Evolutionary conservation across 2,113 vertebrate species (phyloP), one percentile per base, ranked within the genome.

Genomic region (Ageneiosus marmoratus): DNA sequence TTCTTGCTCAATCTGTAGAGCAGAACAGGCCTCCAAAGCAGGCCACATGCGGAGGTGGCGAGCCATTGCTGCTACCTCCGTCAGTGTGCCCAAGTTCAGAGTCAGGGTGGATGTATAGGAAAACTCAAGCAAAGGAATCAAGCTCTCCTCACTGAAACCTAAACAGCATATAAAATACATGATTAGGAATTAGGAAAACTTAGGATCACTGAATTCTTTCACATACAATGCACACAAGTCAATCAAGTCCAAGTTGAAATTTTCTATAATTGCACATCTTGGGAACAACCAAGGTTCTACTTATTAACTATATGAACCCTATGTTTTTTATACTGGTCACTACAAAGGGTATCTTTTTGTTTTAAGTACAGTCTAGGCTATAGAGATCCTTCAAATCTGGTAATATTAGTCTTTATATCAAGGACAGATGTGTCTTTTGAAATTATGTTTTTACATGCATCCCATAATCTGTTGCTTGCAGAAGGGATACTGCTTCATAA

Each of bases 1-100:
- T 85, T 89, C 90, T 85, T 92, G 91, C 80, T 95, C 94, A 74
- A 87, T 93, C 87, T 93, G 92, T 55, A 95, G 90, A 74, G 92
- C 93, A 1, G 88, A 89, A 86, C 94, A 95, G 78, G 93, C 94
- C 65, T 95, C 94, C 83, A 95, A 90, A 3, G 94, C 94, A 6
- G 89, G 92, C 94, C 94, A 95, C 94, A 95, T 95, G 82, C 94
- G 92, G 67, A 95, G 88, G 88, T 95, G 94, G 41, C 93, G 93
- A 48, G 94, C 94, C 92, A 95, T 92, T 65, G 94, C 87, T 79
- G 91, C 91, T 78, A 94, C 93, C 86, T 95, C 94, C 0, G 91
- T 91, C 55, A 95, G 88, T 86, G 93, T 91, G 83, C 93, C 90
- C 82, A 85, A 85, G 78, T 89, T 92, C 80, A 95, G 90, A 10